phyloP scores from a whole-genome alignment of 2,888 invertebrate genomes.

The Cosmorhoe ocellata region DNA sequence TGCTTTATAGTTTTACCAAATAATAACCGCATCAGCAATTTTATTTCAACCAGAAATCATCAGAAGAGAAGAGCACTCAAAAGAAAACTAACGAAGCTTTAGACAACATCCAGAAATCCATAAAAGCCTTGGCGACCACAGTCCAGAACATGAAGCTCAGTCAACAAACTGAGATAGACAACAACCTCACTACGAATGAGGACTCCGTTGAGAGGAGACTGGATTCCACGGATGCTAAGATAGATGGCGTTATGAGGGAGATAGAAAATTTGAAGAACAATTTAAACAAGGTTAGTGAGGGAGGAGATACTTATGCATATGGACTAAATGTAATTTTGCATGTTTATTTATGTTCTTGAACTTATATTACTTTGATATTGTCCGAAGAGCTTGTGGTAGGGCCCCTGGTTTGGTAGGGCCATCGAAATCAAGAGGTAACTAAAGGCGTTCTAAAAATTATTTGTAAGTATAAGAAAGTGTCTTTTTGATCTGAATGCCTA shows the following conservation, averaged over 20 bases:
- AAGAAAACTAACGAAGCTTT: slow-evolving; percentile 84
- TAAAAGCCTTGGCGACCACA: slow-evolving; percentile 51
- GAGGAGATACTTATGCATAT: neutral
- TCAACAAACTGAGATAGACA: slow-evolving; percentile 46
- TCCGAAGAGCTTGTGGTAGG: too few species aligned
- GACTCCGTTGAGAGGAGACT: slow-evolving; percentile 54
- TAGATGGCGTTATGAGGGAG: slow-evolving; percentile 64
- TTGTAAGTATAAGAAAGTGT: too few species aligned
- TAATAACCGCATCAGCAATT: slow-evolving; percentile 28
- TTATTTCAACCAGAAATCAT: slow-evolving; percentile 80
- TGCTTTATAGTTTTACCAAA: slow-evolving; percentile 16
- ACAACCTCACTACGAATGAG: slow-evolving; percentile 54
- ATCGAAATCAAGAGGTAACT: too few species aligned
- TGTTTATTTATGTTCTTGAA: too few species aligned
- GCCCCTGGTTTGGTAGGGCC: too few species aligned
- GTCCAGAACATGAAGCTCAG: slow-evolving; percentile 43
- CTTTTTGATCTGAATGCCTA: too few species aligned
- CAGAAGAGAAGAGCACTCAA: slow-evolving; percentile 84
- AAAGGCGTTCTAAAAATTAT: too few species aligned
- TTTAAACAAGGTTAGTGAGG: slow-evolving; percentile 57
- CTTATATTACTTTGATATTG: too few species aligned
- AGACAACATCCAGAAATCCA: slow-evolving; percentile 62
- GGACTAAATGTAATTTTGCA: too few species aligned
- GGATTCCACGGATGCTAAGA: slow-evolving; percentile 64
- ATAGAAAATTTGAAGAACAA: slow-evolving; percentile 60